Evolutionary conservation across 2,113 vertebrate species (phyloP).

Genomic region (Phrynocephalus versicolor): DNA sequence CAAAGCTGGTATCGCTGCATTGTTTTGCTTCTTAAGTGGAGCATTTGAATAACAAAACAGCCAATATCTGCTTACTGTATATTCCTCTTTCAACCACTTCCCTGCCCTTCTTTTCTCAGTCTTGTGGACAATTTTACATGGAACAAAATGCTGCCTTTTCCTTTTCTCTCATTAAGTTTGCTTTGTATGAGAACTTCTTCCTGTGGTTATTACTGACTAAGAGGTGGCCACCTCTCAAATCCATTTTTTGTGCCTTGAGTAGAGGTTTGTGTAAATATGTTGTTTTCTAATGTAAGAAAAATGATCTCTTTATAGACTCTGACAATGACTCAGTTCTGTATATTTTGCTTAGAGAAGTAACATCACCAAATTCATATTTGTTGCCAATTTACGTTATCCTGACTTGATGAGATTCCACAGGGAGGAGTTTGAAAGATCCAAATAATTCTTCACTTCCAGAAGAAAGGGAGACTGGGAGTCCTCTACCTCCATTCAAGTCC

Average conservation of each 20-base stretch:
- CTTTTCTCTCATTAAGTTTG: not conserved
- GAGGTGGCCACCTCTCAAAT: not conserved
- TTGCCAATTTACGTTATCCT: too few species aligned
- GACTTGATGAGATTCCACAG: too few species aligned
- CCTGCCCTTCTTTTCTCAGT: not conserved
- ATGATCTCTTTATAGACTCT: not conserved
- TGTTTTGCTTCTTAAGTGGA: constrained; percentile 51
- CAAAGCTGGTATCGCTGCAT: constrained; percentile 15
- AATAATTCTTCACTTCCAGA: too few species aligned
- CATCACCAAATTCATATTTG: too few species aligned
- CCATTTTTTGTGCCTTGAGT: not conserved
- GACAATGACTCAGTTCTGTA: not conserved
- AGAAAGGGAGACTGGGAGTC: too few species aligned
- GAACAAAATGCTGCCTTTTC: not conserved
- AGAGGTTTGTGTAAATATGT: not conserved
- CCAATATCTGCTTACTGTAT: not conserved
- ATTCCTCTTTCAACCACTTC: not conserved
- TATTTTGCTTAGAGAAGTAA: not conserved
- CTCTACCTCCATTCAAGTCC: too few species aligned
- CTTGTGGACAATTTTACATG: not conserved
- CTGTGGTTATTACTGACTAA: not conserved
- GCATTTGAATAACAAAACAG: constrained; percentile 26
- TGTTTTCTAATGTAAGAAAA: not conserved
- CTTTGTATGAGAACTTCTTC: not conserved
- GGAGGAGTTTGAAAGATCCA: not conserved